These are phyloP conservation scores for Dryocosmus kuriphilus DNA, from an alignment of 2,888 invertebrate genomes.

Conservation along the genomic window DNA sequence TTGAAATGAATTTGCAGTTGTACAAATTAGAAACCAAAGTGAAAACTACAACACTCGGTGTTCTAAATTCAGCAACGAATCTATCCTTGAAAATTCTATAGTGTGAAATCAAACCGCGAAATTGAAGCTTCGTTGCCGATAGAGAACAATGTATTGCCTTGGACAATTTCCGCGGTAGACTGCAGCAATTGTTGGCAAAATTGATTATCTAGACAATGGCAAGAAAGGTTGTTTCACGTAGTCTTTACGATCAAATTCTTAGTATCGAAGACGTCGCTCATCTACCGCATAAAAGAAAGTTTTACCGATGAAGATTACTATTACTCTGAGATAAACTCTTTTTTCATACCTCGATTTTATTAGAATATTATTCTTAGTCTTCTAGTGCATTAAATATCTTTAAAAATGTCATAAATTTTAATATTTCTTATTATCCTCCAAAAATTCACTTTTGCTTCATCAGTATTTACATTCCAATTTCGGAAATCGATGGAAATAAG, in stretches of 20 bases:
- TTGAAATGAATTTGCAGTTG: not conserved
- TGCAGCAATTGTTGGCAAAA: slow-evolving; percentile 9
- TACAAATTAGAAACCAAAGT: not conserved
- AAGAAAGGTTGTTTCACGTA: slow-evolving; percentile 22
- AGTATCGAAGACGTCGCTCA: not conserved
- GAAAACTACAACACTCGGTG: not conserved
- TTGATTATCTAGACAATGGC: slow-evolving; percentile 16
- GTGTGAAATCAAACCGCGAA: slow-evolving; percentile 1
- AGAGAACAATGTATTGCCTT: slow-evolving; percentile 28
- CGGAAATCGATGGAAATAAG: not conserved
- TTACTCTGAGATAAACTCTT: not conserved
- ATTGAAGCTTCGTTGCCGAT: slow-evolving; percentile 1
- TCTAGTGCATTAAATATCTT: not conserved
- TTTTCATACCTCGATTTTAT: not conserved
- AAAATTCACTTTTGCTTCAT: not conserved
- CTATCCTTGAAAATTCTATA: slow-evolving; percentile 4
- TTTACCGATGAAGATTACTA: not conserved
- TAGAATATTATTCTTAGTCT: no score
- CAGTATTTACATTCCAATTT: not conserved
- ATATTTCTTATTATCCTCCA: not conserved
- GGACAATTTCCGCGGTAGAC: slow-evolving; percentile 16
- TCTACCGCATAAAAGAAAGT: not conserved
- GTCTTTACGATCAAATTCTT: slow-evolving; percentile 17
- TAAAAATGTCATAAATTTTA: not conserved
- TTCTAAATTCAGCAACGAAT: not conserved